These are phyloP conservation scores for Motacilla tschutschensis DNA, from an alignment of 2,113 vertebrate species.

Conservation along the genomic window DNA sequence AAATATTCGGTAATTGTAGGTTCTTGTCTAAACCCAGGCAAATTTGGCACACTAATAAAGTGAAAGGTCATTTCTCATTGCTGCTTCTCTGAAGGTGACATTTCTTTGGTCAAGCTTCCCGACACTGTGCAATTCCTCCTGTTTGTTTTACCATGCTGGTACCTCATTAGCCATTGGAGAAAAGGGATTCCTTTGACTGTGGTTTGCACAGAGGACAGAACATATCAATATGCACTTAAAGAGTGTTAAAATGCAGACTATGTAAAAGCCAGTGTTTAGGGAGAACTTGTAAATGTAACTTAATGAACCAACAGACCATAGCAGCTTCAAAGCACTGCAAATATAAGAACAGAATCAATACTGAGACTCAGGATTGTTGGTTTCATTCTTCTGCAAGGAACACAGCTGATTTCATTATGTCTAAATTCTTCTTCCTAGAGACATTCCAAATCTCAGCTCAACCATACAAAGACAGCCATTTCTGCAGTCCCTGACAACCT, in stretches of 20 bases:
- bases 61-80: conserved; percentile 46
- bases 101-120: conserved; percentile 32
- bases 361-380: background rate
- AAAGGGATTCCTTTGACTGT: conserved; percentile 41
- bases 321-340: conserved; percentile 25
- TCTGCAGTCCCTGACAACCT: background rate
- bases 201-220: conserved; percentile 36
- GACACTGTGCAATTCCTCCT: conserved; percentile 33
- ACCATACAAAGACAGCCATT: background rate
- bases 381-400: conserved; percentile 4
- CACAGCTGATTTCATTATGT: background rate
- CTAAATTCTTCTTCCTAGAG: background rate
- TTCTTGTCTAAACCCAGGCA: conserved; percentile 32
- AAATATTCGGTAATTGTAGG: conserved; percentile 42
- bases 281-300: conserved; percentile 24
- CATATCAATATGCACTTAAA: background rate
- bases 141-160: conserved; percentile 38
- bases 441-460: background rate
- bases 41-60: conserved; percentile 42
- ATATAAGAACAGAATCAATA: conserved; percentile 26
- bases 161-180: conserved; percentile 34
- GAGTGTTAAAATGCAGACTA: conserved; percentile 37
- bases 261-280: conserved; percentile 30
- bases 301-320: conserved; percentile 35
- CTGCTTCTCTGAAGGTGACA: conserved; percentile 46